These are phyloP conservation scores for Drosophila kuntzei DNA, from an alignment of 2,888 invertebrate species.

Conservation along the genomic window DNA sequence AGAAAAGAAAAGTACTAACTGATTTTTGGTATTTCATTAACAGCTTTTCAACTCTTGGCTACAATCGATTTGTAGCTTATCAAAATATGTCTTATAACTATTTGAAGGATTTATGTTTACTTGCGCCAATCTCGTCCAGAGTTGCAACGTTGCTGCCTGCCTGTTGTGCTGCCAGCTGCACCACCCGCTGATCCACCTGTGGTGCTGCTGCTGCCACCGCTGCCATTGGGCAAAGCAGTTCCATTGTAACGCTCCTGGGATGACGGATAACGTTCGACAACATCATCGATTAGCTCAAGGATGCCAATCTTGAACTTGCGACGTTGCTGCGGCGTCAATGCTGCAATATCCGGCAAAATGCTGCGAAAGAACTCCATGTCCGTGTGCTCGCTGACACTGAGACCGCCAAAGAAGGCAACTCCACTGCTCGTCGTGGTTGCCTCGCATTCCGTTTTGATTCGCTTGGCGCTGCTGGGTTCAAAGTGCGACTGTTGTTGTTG, in stretches of 20 bases:
- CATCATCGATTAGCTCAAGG: conserved; percentile 86
- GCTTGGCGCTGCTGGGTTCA: conserved; percentile 64
- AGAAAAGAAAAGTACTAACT: background rate
- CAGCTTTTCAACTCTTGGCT: conserved; percentile 26
- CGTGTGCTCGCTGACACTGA: conserved; percentile 72
- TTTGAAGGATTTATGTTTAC: conserved; percentile 29
- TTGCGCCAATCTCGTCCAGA: conserved; percentile 78
- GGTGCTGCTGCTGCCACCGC: conserved; percentile 23
- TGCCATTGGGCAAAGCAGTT: conserved; percentile 34
- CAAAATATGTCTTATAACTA: conserved; percentile 7
- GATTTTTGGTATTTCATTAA: conserved; percentile 17
- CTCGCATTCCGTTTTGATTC: conserved; percentile 83
- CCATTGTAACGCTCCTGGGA: conserved; percentile 61
- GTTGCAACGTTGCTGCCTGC: conserved; percentile 52
- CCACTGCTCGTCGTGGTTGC: conserved; percentile 66
- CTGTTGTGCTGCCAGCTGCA: conserved; percentile 17
- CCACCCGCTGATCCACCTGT: conserved; percentile 3
- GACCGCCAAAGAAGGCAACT: conserved; percentile 52
- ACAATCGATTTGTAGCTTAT: conserved; percentile 3
- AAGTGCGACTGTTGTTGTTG: conserved; percentile 49
- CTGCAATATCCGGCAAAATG: conserved; percentile 86
- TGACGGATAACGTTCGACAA: conserved; percentile 83
- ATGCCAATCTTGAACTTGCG: conserved; percentile 87
- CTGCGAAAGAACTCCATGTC: conserved; percentile 87
- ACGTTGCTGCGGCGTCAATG: conserved; percentile 86